phyloP scores from a whole-genome alignment of 2,113 vertebrate genomes.

The Menura novaehollandiae region DNA sequence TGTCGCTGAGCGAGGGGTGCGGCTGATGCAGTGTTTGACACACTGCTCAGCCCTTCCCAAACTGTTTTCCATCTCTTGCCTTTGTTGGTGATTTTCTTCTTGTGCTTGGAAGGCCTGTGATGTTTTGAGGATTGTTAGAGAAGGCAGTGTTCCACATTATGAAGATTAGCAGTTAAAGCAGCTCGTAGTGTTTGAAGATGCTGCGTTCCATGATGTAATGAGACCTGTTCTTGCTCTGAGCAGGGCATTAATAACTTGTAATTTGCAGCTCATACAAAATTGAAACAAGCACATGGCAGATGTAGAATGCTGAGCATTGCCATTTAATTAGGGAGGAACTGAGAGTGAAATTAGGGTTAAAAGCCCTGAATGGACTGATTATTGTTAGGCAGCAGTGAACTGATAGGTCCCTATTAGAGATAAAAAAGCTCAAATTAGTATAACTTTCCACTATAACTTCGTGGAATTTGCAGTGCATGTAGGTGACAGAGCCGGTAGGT shows the following conservation, averaged over 20 bases:
- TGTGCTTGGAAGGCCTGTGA: not conserved
- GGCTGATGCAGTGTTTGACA: not conserved
- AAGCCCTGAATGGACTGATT: not conserved
- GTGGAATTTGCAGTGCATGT: not conserved
- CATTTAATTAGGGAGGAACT: not conserved
- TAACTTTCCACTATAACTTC: not conserved
- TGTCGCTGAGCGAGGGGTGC: not conserved
- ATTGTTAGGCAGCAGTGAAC: not conserved
- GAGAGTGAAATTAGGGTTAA: not conserved
- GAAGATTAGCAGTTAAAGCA: not conserved
- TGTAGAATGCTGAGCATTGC: not conserved
- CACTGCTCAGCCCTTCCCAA: accelerated
- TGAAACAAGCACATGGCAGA: not conserved
- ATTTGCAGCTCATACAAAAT: not conserved
- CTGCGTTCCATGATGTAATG: not conserved
- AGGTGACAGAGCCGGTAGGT: not conserved
- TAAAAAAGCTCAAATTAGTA: not conserved
- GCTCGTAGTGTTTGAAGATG: not conserved
- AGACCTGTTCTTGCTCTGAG: not conserved
- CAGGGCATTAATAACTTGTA: not conserved
- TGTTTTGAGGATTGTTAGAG: not conserved
- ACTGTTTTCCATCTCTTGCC: not conserved
- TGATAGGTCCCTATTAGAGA: not conserved
- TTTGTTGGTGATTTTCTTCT: not conserved
- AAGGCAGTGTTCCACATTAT: not conserved